phyloP scores from a whole-genome alignment of 2,797 vertebrate species.

The Lemur catta region DNA sequence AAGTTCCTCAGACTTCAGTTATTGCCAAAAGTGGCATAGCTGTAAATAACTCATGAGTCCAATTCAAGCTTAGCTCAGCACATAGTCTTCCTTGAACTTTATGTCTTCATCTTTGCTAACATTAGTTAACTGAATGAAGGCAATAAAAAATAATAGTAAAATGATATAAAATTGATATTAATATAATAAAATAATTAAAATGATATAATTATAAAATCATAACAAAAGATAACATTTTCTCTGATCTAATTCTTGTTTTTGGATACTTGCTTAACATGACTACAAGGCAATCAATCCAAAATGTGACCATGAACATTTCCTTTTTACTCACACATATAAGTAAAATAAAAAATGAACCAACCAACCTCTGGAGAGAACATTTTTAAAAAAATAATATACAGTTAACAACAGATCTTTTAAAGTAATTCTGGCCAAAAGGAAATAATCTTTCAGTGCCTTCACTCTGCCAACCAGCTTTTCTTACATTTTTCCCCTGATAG shows the following conservation, averaged over 20 bases:
- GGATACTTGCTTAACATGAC: background rate
- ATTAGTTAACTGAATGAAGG: background rate
- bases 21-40: background rate
- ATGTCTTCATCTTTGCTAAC: background rate
- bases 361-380: background rate
- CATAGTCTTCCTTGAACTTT: background rate
- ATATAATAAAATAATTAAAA: background rate
- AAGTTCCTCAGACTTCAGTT: background rate
- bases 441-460: background rate
- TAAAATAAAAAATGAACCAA: slow-evolving; percentile 4
- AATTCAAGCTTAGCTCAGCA: background rate
- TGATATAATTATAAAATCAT: background rate
- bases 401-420: background rate
- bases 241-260: slow-evolving; percentile 18
- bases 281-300: slow-evolving; percentile 2
- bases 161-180: background rate
- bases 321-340: background rate
- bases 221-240: background rate
- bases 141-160: background rate
- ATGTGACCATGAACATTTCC: background rate
- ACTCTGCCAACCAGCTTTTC: background rate
- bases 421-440: slow-evolving; percentile 19
- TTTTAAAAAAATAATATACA: background rate
- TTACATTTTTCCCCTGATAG: background rate
- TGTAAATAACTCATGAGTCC: background rate